phyloP scores from a whole-genome alignment of 2,888 invertebrate genomes.

The Argyresthia albistria region DNA sequence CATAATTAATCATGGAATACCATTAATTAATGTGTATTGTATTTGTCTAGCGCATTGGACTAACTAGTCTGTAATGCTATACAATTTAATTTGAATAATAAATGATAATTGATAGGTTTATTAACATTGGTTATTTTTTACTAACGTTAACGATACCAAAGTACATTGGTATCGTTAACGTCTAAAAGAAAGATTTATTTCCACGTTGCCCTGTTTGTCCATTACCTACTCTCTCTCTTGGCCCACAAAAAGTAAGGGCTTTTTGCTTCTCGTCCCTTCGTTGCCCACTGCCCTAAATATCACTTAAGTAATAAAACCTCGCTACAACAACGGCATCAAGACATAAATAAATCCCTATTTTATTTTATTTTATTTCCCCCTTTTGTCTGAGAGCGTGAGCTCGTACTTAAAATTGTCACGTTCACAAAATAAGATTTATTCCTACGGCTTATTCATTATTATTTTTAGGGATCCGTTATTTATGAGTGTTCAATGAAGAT shows the following conservation, averaged over 20 bases:
- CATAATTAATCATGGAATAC: too few relatives aligned
- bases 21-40: too few relatives aligned
- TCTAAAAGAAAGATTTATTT: neutral
- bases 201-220: neutral
- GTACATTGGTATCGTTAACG: too few relatives aligned
- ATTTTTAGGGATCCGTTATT: conserved; percentile 1
- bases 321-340: neutral
- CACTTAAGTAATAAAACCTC: neutral
- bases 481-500: too few relatives aligned
- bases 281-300: neutral
- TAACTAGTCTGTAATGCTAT: too few relatives aligned
- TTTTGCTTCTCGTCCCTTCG: neutral
- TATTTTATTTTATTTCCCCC: conserved; percentile 9
- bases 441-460: conserved; percentile 5
- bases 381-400: conserved; percentile 10
- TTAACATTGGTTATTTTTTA: too few relatives aligned
- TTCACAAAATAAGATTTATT: conserved; percentile 14
- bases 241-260: neutral
- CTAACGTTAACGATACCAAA: too few relatives aligned
- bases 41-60: too few relatives aligned
- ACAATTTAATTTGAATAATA: too few relatives aligned
- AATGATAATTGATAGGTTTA: too few relatives aligned
- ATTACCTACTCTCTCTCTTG: neutral
- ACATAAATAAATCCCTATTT: conserved; percentile 7
- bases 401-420: conserved; percentile 14